phyloP scores from a whole-genome alignment of 2,113 vertebrate species.

The Halcyon malimbica region DNA sequence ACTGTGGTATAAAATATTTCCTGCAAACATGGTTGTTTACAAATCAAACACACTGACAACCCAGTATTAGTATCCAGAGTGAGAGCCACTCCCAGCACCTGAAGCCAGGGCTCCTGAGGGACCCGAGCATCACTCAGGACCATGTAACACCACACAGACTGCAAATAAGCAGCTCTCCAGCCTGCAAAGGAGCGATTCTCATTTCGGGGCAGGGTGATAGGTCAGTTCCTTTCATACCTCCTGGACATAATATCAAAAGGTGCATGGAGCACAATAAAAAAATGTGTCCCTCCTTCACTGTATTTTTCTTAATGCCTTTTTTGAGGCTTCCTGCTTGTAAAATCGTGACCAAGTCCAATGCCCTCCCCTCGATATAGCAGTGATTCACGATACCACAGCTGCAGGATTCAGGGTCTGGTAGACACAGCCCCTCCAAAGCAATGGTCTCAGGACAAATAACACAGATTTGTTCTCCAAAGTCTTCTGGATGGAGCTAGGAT shows the following conservation, averaged over 20 bases:
- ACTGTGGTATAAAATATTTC: background rate
- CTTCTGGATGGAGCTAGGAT: background rate
- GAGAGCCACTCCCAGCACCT: background rate
- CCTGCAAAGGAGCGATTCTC: background rate
- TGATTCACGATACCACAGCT: background rate
- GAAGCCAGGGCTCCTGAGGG: background rate
- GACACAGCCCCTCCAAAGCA: background rate
- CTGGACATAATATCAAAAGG: background rate
- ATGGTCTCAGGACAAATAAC: background rate
- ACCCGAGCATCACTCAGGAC: background rate
- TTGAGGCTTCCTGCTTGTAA: background rate
- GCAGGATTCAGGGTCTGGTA: background rate
- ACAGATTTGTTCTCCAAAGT: background rate
- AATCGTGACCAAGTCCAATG: background rate
- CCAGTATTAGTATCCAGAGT: background rate
- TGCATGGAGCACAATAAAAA: background rate
- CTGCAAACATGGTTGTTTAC: background rate
- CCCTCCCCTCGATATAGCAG: background rate
- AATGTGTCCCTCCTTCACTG: background rate
- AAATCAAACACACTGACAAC: background rate
- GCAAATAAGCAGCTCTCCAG: background rate
- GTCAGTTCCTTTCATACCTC: background rate
- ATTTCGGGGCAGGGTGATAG: background rate
- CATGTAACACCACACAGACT: background rate
- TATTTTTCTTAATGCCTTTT: background rate